These are phyloP conservation scores for Crotalus horridus DNA, from an alignment of 2,113 vertebrate genomes.

Conservation along the genomic window DNA sequence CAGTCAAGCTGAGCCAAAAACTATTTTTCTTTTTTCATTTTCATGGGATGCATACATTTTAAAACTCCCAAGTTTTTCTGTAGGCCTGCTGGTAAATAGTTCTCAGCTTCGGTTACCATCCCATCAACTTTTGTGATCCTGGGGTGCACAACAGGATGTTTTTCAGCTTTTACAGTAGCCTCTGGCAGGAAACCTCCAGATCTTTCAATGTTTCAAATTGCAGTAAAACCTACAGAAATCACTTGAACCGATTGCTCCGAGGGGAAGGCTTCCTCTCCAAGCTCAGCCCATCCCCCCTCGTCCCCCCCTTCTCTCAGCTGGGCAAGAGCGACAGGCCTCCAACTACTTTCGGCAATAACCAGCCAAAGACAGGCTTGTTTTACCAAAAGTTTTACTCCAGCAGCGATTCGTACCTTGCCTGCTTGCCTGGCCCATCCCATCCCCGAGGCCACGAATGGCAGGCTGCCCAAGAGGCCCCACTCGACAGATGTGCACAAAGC, in stretches of 20 bases:
- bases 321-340: neutral
- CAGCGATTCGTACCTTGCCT: neutral
- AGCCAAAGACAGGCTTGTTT: neutral
- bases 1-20: neutral
- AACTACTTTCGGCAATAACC: neutral
- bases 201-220: neutral
- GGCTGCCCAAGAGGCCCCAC: slow-evolving; percentile 1
- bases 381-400: neutral
- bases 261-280: neutral
- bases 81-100: neutral
- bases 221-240: neutral
- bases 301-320: neutral
- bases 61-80: neutral
- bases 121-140: neutral
- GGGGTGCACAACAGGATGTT: neutral
- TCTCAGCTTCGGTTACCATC: neutral
- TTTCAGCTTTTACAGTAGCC: neutral
- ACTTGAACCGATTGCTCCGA: neutral
- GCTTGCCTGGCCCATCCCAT: neutral
- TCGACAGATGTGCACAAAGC: slow-evolving; percentile 7
- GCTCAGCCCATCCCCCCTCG: neutral
- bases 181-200: neutral
- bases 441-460: neutral
- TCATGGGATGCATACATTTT: neutral
- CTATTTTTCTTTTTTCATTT: neutral